A percentile compares a stretch with the other conserved stretches of the same genome.
phyloP scores from a whole-genome alignment of 2,888 invertebrate species.

The Notocelia uddmanniana region DNA sequence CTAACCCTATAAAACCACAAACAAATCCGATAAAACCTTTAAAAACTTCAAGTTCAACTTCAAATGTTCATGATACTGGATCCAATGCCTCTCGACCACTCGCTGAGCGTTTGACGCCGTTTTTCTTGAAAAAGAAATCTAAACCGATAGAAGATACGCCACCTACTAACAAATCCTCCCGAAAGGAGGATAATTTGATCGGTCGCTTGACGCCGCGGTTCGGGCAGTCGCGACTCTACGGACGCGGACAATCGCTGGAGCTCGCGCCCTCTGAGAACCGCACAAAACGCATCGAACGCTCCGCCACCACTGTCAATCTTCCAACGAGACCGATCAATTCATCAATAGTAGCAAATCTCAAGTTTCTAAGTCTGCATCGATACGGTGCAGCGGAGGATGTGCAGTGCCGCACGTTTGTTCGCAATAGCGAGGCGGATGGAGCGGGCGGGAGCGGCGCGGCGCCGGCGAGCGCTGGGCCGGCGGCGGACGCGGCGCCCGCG shows the following conservation, averaged over 20 bases:
- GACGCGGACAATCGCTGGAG: conserved; percentile 78
- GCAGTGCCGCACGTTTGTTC: conserved; percentile 62
- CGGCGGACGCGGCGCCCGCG: conserved; percentile 46
- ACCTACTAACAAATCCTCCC: conserved; percentile 55
- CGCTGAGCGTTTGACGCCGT: conserved; percentile 79
- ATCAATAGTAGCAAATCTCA: conserved; percentile 75
- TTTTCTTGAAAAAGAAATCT: conserved; percentile 78
- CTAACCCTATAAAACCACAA: conserved; percentile 77
- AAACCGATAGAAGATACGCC: conserved; percentile 67
- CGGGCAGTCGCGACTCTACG: conserved; percentile 76
- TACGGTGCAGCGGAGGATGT: conserved; percentile 72
- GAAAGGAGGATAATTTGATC: conserved; percentile 76
- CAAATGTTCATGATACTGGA: conserved; percentile 77
- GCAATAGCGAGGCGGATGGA: conserved; percentile 54
- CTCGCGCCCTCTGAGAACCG: conserved; percentile 63
- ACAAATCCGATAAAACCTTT: conserved; percentile 65
- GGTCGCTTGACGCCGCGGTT: conserved; percentile 79
- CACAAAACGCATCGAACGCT: conserved; percentile 73
- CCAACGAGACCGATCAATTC: conserved; percentile 74
- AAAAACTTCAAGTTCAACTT: conserved; percentile 78
- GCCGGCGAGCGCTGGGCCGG: conserved; percentile 48
- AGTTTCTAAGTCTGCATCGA: conserved; percentile 79
- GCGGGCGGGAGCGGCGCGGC: conserved; percentile 41
- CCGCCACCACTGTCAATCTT: conserved; percentile 74
- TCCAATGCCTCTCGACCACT: conserved; percentile 69